Evolutionary conservation across 1,140 invertebrate species (phyloP), one percentile per base, ranked within the genome.

Genomic region (Brachionus paranguensis): DNA sequence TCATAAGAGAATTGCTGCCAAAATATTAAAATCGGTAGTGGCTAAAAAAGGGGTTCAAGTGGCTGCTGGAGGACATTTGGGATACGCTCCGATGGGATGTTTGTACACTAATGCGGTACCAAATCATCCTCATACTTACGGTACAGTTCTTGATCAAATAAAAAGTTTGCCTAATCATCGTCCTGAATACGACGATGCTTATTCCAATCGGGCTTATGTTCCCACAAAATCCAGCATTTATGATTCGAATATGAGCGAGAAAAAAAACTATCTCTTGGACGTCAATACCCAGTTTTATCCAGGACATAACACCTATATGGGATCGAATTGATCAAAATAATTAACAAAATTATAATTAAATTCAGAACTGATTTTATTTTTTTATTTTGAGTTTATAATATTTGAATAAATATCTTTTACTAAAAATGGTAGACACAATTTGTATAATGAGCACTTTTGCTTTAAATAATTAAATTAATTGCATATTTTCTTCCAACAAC

Each of bases 31-130:
- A 37, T 45, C 78, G 0, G 78, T 81, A 20, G 47, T 83, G 27
- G 79, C 60, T 4, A 12, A 55, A 47, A 68, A 83, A 68, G 79
- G 79, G 17, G 45, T 83, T 43, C 20, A 14, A 50, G 45, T 83
- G 14, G 79, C 79, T 68, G 79, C 79, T 33, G 79, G 79, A n/a
- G 79, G 79, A 27, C 79, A 83, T 68, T 50, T 70, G 11, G 79
- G 79, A 24, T 83, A 83, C 47, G 79, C 55, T n/a, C 43, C 79
- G 14, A 47, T 83, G 55, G 79, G 79, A 14, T 83, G 43, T 17
- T 53, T 68, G 20, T 65, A 68, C 12, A 68, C 60, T 10, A 65
- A 55, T 17, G 79, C 79, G 2, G 60, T 55, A 10, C 79, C 79
- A 72, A 68, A 68, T 14, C 24, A 83, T 72, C 79, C 79, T 14